Evolutionary conservation across 23 tunicate genomes (phyloP).

Genomic region (Aplidium turbinatum): DNA sequence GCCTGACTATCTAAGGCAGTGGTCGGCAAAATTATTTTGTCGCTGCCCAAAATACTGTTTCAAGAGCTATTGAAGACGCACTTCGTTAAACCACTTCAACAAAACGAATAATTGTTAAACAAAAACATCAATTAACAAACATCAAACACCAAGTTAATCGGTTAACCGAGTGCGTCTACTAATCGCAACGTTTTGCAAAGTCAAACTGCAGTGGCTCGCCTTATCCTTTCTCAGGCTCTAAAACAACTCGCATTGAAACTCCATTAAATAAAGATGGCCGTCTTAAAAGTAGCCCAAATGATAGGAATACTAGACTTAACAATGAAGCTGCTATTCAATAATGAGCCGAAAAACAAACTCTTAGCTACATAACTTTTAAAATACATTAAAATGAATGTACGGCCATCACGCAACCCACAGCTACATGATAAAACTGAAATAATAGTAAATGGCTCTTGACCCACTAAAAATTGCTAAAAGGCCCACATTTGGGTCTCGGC

Average conservation of each 20-base stretch:
- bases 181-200: no score
- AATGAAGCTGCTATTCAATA: background rate
- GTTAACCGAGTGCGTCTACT: no score
- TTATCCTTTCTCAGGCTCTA: background rate
- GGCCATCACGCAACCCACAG: slow-evolving; percentile 1
- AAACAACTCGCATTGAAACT: background rate
- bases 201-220: no score
- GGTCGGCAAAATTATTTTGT: background rate
- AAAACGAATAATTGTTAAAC: slow-evolving; percentile 2
- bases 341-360: background rate
- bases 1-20: no score
- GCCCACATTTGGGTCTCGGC: no score
- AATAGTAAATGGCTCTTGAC: background rate
- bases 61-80: slow-evolving; percentile 5
- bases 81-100: background rate
- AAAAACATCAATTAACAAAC: background rate
- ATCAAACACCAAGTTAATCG: no score
- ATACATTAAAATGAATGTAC: background rate
- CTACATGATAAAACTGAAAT: slow-evolving; percentile 3
- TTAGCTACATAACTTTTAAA: background rate
- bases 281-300: slow-evolving; percentile 1
- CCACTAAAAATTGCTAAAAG: slow-evolving; percentile 7
- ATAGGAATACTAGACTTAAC: slow-evolving; percentile 1
- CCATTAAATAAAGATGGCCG: background rate
- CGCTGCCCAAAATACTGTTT: slow-evolving; percentile 2